Base-by-base conservation (phyloP, 1,140 invertebrate genomes). In the Mamestra configurata region DNA sequence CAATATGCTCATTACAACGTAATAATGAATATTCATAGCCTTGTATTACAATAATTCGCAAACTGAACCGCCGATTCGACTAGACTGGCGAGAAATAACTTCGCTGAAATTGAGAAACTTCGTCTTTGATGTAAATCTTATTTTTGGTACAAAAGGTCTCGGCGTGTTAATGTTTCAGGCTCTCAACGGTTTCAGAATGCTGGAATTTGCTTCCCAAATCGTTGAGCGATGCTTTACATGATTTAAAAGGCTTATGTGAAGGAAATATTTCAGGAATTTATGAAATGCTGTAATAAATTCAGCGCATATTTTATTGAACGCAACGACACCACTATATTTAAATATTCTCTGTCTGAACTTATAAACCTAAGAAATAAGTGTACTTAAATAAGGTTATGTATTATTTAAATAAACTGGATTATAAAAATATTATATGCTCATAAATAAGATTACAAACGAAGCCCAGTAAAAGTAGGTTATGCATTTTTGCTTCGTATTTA, bases 11-110 rank as follows among this genome's bases (percentile, higher is more conserved):
- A 43, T 75, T 59, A 57, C 20, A 59, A 59, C 53, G n/a, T n/a
- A 59, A 27, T 75, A 46, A 75, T 53, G 20, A 75, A 59, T 75
- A 37, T 75, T 75, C 53, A 57, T 43, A 43, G 71, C 11, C 22
- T 75, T 75, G 71, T 75, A n/a, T 24, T 27, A 43, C 53, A 59
- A n/a, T 75, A 43, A 75, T 72, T 55, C 18, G n/a, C 1, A 43
- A 73, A 40, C 18, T 40, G 18, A 57, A 51, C 22, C 10, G 0
- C 46, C 68, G 10, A 59, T 15, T 70, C 15, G 6, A 40, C 20
- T 53, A 51, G 8, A 31, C 7, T 53, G 46, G 24, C 22, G 43
- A 49, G 24, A 35, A 53, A 51, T 71, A 51, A 71, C 27, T 71
- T 71, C n/a, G 20, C 24, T 18, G 43, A 53, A 71, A 71, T 71